Evolutionary conservation across 2,888 invertebrate species (phyloP).

Genomic region (Alsophila aescularia): DNA sequence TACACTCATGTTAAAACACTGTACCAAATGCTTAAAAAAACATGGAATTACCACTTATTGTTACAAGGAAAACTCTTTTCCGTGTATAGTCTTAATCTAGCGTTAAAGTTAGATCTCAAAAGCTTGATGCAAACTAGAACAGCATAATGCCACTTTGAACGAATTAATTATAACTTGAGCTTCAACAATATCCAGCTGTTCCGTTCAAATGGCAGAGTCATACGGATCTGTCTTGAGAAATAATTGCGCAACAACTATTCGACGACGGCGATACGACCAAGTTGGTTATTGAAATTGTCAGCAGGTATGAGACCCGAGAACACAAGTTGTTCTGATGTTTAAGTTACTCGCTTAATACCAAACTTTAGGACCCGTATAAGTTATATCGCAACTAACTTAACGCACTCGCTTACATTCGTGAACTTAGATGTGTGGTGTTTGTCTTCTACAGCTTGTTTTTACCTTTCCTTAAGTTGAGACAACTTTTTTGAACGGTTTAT

Average conservation of each 20-base stretch:
- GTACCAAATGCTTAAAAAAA: no score
- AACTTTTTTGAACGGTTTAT: constrained; percentile 15
- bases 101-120: neutral
- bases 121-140: neutral
- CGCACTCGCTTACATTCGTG: constrained; percentile 46
- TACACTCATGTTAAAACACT: no score
- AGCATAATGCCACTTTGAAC: neutral
- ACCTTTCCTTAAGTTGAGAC: constrained; percentile 16
- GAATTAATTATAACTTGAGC: constrained; percentile 22
- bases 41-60: no score
- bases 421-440: constrained; percentile 42
- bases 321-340: constrained; percentile 54
- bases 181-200: constrained; percentile 5
- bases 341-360: constrained; percentile 55
- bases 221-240: constrained; percentile 16
- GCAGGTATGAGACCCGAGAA: constrained; percentile 43
- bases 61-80: no score
- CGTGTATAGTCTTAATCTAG: neutral
- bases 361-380: constrained; percentile 52
- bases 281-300: constrained; percentile 61
- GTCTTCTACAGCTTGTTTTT: constrained; percentile 30
- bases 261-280: constrained; percentile 46
- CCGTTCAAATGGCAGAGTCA: constrained; percentile 9
- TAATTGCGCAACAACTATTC: constrained; percentile 40
- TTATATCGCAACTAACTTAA: constrained; percentile 46